Evolutionary conservation across 2,113 vertebrate species (phyloP), one percentile per base, ranked within the genome.

Genomic region (Lethenteron camtschaticum): DNA sequence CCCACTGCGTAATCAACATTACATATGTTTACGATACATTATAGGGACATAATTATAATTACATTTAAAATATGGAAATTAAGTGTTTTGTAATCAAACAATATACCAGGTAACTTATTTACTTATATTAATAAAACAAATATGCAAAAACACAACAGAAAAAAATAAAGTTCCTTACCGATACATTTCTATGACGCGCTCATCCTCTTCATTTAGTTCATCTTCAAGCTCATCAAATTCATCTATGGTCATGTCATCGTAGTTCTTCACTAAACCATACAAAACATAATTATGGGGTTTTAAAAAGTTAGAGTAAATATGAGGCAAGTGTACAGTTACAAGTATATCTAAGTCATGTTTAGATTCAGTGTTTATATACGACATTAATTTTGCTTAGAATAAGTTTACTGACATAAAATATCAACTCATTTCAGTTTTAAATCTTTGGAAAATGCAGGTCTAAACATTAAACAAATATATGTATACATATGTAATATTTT

Each of bases 171-270:
- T 68, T 24, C 77, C 82, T 78, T 63, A 99, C 94, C 85, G 89
- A 82, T 99, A 99, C 84, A 90, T 82, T 81, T 95, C 89, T 11
- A 99, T 83, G 68, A 90, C 94, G 20, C 77, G 81, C 72, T 99
- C 90, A 56, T 99, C 92, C 8, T 95, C 94, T 68, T 99, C 92
- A 74, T 78, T 83, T 71, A 96, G 95, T 72, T 96, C 94, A 18
- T 99, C 94, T 78, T 99, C 89, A 14, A 96, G 90, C 71, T 97
- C 87, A 13, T 95, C 83, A 55, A 97, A 82, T 72, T 97, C 90
- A 9, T 95, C 85, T 73, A 99, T 77, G 2, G 88, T 92, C 92
- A 96, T 96, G 73, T 82, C 83, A 77, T 99, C 88, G 0, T 95
- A 96, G 0, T 85, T 90, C 81, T 89, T 95, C 71, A 99, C 94